Percentiles rank a stretch among this genome's conserved stretches.
These are phyloP conservation scores for Alosa sapidissima DNA, from an alignment of 2,797 vertebrate species.

Conservation along the genomic window DNA sequence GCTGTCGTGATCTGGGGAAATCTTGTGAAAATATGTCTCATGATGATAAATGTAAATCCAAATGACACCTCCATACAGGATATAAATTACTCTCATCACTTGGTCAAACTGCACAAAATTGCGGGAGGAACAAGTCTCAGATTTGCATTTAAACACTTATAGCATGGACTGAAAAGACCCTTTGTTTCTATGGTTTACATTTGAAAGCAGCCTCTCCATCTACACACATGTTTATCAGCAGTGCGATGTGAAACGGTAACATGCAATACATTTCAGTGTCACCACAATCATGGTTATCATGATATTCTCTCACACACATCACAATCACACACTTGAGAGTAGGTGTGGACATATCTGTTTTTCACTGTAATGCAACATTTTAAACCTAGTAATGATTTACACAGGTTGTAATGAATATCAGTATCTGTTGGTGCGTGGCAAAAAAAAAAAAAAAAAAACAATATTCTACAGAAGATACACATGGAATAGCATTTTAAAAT, in stretches of 20 bases:
- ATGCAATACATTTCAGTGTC: neutral
- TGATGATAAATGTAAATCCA: slow-evolving; percentile 59
- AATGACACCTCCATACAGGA: slow-evolving; percentile 62
- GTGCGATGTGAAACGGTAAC: neutral
- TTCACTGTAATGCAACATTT: neutral
- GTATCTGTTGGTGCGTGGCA: too few relatives aligned
- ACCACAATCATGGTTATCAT: neutral
- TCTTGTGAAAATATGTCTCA: slow-evolving; percentile 42
- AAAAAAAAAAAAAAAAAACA: too few relatives aligned
- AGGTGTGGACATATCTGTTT: neutral
- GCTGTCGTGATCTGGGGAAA: slow-evolving; percentile 63
- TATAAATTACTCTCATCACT: slow-evolving; percentile 69
- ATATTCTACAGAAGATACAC: too few relatives aligned
- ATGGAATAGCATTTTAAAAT: too few relatives aligned
- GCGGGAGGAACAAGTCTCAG: slow-evolving; percentile 47
- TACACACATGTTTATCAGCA: too few relatives aligned
- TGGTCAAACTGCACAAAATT: slow-evolving; percentile 68
- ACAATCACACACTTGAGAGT: neutral
- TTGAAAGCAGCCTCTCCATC: neutral
- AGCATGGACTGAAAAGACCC: neutral
- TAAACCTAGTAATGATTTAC: neutral
- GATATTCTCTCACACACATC: neutral
- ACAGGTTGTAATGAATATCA: neutral
- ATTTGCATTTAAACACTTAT: slow-evolving; percentile 44
- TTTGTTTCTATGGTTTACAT: neutral